Evolutionary conservation across 64 coral and sea anemone species (phyloP), one percentile per base, ranked within the genome.

Genomic region (Porites australiensis): DNA sequence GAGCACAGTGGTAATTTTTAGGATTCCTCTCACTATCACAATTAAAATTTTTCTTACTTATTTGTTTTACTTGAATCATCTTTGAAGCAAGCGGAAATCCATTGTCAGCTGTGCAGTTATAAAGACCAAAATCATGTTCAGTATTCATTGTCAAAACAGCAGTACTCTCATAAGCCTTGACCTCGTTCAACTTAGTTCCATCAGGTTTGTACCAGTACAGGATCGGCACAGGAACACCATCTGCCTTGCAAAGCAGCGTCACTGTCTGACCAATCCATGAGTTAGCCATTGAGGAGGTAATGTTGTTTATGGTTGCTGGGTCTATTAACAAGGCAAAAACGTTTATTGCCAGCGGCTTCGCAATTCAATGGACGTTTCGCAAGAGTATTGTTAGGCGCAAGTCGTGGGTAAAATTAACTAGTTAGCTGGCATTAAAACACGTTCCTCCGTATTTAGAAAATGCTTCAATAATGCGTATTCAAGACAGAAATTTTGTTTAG

Each of bases 211-310:
- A 55, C 77, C 77, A 79, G 13, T 47, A n/a, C 11, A 79, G 57
- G 3, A 50, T 79, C 19, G 77, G 77, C 5, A 8, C 19, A 14
- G 79, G 79, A 59, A 82, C 57, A 64, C 79, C 79, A 82, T 82
- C 79, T 47, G 79, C 27, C 44, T 22, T n/a, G 58, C 79, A 82
- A 52, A 13, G 37, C 19, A 82, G 51, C 8, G 58, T 82, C 7
- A 82, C 79, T 37, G 19, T 63, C 57, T 59, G 58, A 62, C 20
- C 52, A 82, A 64, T 82, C 78, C 78, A 82, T 44, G 78, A 82
- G 11, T 82, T 62, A 4, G 3, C 13, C 4, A 19, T 2, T 44
- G 45, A 59, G 2, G 79, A 45, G 6, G 44, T 59, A 14, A 61
- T 54, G 27, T 12, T 82, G 27, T n/a, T 15, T 37, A 64, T 82